Base-by-base conservation (phyloP, 2,797 vertebrate species). In the Fundulus diaphanus region DNA sequence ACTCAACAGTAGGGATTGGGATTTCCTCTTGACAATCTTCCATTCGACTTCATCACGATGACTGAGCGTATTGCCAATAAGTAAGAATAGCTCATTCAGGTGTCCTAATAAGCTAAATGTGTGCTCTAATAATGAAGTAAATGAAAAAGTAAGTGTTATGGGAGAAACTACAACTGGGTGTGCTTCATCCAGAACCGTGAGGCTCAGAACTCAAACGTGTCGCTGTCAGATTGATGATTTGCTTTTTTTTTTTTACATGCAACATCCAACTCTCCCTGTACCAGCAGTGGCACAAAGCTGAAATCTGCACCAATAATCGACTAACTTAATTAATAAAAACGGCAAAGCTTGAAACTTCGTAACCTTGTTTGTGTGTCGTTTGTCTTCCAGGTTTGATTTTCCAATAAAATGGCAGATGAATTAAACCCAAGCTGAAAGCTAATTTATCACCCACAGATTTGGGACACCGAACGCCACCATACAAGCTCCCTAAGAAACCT, bases 231-330 rank as follows among this genome's bases (percentile, higher is more conserved):
- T 57, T 1, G 16, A 57, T 57, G 27, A 5, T 15, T 57, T 31
- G n/a, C n/a, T n/a, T n/a, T n/a, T n/a, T n/a, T n/a, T 31, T 3
- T 57, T 18, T 57, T 29, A 57, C 54, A 57, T 57, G 54, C 6
- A 29, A 16, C 54, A 57, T 57, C 42, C 16, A 49, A 18, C 27
- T 68, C 42, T 46, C 31, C 56, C 56, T 57, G 56, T 31, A 18
- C 13, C 27, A 57, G 27, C 68, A 40, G 57, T 44, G 29, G 44
- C 44, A 65, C 44, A 37, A 65, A 73, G 5, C 15, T 33, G 66
- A 67, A 65, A 65, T 49, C 20, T 54, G 68, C 61, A 68, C 42
- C 42, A 74, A 42, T 51, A 49, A 67, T 67, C 65, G 70, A 31
- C 12, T 5, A 54, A 48, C 29, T 56, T 29, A 7, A 68, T 69